A percentile compares a stretch with the other conserved stretches of the same genome.
Conservation (phyloP, 1,140 invertebrate species). For the Lycorma delicatula region DNA sequence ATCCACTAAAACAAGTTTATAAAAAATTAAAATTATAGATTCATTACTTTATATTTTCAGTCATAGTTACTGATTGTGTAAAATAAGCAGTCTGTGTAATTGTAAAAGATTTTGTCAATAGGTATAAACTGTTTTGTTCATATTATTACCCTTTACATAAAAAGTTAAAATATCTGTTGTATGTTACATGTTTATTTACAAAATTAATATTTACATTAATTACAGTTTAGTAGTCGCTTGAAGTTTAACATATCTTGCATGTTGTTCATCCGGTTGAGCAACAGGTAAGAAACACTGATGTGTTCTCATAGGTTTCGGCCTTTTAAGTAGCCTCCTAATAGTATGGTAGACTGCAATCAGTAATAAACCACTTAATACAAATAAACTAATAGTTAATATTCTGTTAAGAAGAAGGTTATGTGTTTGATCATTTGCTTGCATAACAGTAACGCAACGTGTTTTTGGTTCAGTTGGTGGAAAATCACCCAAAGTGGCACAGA, state of each 20-base stretch:
- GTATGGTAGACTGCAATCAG: conserved; percentile 31
- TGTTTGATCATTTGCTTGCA: conserved; percentile 20
- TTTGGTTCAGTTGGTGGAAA: conserved; percentile 22
- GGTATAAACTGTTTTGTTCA: too few species aligned
- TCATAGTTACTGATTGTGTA: too few species aligned
- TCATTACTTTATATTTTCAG: too few species aligned
- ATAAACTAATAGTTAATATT: conserved; percentile 34
- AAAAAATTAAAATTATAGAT: too few species aligned
- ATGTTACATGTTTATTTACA: not conserved
- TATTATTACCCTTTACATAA: too few species aligned
- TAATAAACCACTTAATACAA: conserved; percentile 26
- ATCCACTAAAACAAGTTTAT: too few species aligned
- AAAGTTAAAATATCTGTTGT: too few species aligned
- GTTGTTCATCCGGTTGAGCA: conserved; percentile 42
- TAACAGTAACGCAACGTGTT: conserved; percentile 33
- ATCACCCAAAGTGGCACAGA: conserved; percentile 27
- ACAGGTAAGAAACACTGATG: conserved; percentile 41
- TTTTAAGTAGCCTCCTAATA: conserved; percentile 32
- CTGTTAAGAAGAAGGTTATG: conserved; percentile 27
- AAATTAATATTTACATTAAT: conserved; percentile 1
- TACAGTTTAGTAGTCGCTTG: conserved; percentile 46
- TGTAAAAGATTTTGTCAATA: too few species aligned
- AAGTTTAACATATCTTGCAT: conserved; percentile 45
- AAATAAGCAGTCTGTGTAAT: too few species aligned
- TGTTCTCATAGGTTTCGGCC: conserved; percentile 27